Base-by-base conservation (phyloP, 2,113 vertebrate genomes). In the Albula glossodonta region DNA sequence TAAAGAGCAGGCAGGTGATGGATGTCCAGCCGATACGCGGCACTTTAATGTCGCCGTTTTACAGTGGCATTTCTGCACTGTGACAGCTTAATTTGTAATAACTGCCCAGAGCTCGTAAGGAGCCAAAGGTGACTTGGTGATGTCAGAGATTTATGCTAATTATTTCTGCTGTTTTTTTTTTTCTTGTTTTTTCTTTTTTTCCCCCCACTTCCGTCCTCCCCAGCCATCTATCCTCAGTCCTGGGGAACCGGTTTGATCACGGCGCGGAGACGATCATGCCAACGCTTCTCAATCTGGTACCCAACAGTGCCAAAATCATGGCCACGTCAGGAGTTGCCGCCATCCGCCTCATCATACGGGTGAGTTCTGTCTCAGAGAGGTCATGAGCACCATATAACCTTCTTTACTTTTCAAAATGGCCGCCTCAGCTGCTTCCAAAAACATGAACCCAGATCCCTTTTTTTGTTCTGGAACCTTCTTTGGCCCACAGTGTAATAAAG, bases 281-380 rank as follows among this genome's bases (percentile, higher is more conserved):
- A 93, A 98, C 94, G 0, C 96, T 99, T 91, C 98, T 99, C 92
- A 99, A 99, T 94, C 96, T 99, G n/a, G 98, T 99, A 92, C 97
- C 98, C 5, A 99, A 99, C 92, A 99, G 98, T 94, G 97, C 98
- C 96, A 99, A 99, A 96, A 92, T 99, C 90, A 99, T 99, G 96
- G 97, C 98, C 90, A 99, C 98, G n/a, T 99, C 98, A 9, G 98
- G 98, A 70, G 91, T 98, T 87, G 98, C 97, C 85, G 94, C 94
- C 87, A 98, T 99, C 88, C 96, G 97, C 89, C 95, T 99, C 94
- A 99, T 99, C 88, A 97, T 99, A 87, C 95, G 97, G 93, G 98
- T 99, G 90, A 97, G 97, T 93, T 85, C 56, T 10, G 3, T 22
- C 22, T 31, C 57, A 22, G 11, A 60, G 11, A 8, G 57, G 9